Percentiles rank a stretch among this genome's conserved stretches.
Evolutionary conservation across 2,797 vertebrate genomes (phyloP).

Genomic region (Zalophus californianus): DNA sequence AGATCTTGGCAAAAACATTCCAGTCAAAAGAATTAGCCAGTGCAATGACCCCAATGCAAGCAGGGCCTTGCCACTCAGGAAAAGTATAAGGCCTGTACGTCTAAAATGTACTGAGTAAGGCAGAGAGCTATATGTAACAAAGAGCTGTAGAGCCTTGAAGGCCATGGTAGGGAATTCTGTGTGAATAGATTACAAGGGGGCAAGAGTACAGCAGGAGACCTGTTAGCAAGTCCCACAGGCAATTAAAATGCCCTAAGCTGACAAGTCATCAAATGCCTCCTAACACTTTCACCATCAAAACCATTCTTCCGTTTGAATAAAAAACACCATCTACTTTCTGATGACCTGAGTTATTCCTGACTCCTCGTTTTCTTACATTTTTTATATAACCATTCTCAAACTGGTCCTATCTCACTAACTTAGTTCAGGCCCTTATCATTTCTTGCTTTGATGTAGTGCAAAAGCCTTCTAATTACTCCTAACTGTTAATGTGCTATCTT

Average conservation of each 20-base stretch:
- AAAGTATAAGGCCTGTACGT: neutral
- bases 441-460: conserved; percentile 40
- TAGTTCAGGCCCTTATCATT: neutral
- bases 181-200: neutral
- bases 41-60: neutral
- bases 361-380: neutral
- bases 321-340: conserved; percentile 5
- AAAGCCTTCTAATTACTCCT: neutral
- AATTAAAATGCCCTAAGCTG: neutral
- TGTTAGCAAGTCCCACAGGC: neutral
- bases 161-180: neutral
- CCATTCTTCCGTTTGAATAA: conserved; percentile 34
- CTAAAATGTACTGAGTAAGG: neutral
- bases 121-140: neutral
- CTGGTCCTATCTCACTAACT: neutral
- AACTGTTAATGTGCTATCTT: neutral
- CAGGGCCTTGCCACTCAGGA: neutral
- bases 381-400: neutral
- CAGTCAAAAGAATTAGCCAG: neutral
- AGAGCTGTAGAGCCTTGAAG: neutral
- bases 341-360: neutral
- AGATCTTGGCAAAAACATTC: conserved; percentile 32
- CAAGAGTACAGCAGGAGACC: neutral
- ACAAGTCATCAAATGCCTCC: neutral
- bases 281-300: conserved; percentile 36